phyloP scores from a whole-genome alignment of 53 echinoderm and acorn worm species.

The Echinometra lucunter region DNA sequence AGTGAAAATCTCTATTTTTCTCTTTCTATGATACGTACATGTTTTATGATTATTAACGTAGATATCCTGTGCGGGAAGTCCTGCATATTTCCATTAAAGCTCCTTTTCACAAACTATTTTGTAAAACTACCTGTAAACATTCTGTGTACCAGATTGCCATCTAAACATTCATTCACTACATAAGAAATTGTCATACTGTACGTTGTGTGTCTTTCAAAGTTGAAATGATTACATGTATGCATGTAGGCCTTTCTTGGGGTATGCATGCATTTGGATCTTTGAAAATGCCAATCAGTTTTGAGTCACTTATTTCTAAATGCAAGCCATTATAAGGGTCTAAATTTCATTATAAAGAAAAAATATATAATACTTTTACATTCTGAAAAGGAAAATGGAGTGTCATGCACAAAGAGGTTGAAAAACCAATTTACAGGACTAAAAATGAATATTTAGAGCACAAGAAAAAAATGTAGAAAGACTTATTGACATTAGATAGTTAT shows the following conservation, averaged over 20 bases:
- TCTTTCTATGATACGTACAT: no score
- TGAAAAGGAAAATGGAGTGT: background rate
- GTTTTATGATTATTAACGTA: no score
- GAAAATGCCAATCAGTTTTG: background rate
- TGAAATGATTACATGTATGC: no score
- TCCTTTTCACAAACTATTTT: background rate
- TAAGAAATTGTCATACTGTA: background rate
- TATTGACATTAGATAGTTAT: background rate
- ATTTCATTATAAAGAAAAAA: no score
- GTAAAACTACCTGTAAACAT: background rate
- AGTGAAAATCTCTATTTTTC: no score
- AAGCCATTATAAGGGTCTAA: no score
- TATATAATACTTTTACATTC: background rate
- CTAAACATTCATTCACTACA: background rate
- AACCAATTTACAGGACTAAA: background rate
- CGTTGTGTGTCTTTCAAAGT: background rate
- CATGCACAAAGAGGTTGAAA: background rate
- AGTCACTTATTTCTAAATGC: background rate
- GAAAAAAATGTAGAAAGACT: background rate
- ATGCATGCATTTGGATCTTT: background rate
- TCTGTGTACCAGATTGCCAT: background rate
- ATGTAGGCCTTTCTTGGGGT: background rate
- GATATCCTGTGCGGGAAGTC: no score
- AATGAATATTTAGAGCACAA: background rate
- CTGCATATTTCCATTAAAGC: background rate